A percentile compares a stretch with the other conserved stretches of the same genome.
Conservation (phyloP, 1,140 invertebrate genomes). For the Papilio helenus region DNA sequence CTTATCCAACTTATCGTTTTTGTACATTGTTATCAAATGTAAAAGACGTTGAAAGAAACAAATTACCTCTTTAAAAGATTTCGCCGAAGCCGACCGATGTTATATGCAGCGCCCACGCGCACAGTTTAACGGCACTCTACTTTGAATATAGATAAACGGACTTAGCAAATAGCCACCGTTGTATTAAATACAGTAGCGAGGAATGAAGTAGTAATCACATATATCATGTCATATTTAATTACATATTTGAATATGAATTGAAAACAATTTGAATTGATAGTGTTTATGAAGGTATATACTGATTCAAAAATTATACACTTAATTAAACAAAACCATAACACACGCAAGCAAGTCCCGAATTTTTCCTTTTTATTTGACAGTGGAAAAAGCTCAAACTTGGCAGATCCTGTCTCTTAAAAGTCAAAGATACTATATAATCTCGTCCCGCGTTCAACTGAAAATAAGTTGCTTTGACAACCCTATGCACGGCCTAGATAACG, state of each 20-base stretch:
- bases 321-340: not conserved
- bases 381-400: not conserved
- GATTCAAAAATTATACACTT: too few relatives aligned
- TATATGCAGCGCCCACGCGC: constrained; percentile 69
- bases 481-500: constrained; percentile 36
- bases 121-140: constrained; percentile 62
- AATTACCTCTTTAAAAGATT: constrained; percentile 76
- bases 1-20: constrained; percentile 45
- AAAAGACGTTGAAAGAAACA: constrained; percentile 62
- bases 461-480: constrained; percentile 62
- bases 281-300: too few relatives aligned
- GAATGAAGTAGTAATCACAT: too few relatives aligned
- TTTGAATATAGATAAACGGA: not conserved
- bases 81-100: constrained; percentile 57
- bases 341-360: not conserved
- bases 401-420: not conserved
- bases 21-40: constrained; percentile 57
- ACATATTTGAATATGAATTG: too few relatives aligned
- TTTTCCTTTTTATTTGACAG: not conserved
- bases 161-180: not conserved
- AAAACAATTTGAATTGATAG: too few relatives aligned
- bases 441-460: constrained; percentile 70
- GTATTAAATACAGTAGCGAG: not conserved
- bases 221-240: too few relatives aligned
- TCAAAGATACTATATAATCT: constrained; percentile 61